A percentile compares a stretch with the other conserved stretches of the same genome.
phyloP scores from a whole-genome alignment of 2,888 invertebrate species.

The Leptopilina drosophilae region DNA sequence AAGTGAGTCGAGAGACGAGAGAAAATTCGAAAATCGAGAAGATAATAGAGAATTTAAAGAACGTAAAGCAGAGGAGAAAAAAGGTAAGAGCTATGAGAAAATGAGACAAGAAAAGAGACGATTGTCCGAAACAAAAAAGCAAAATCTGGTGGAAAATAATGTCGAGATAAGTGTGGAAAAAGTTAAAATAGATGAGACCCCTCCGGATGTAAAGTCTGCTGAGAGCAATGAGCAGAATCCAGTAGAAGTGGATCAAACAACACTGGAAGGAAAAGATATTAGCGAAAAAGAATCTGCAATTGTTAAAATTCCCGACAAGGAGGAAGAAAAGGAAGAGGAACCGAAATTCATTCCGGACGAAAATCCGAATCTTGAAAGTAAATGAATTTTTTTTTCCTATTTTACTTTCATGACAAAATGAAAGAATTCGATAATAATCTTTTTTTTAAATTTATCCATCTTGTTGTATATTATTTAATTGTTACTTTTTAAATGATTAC shows the following conservation, averaged over 20 bases:
- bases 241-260: constrained; percentile 15
- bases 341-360: constrained; percentile 1
- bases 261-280: background rate
- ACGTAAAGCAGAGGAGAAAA: constrained; percentile 74
- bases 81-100: constrained; percentile 76
- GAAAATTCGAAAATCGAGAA: constrained; percentile 70
- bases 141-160: constrained; percentile 57
- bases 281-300: constrained; percentile 26
- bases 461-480: too few species aligned
- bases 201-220: background rate
- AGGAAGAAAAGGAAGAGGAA: constrained; percentile 27
- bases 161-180: constrained; percentile 59
- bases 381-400: background rate
- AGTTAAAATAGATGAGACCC: constrained; percentile 58
- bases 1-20: constrained; percentile 75
- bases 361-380: constrained; percentile 7
- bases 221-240: constrained; percentile 12
- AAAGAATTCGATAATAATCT: too few species aligned
- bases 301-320: constrained; percentile 65
- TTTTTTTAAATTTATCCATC: too few species aligned
- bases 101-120: constrained; percentile 74
- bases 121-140: constrained; percentile 70
- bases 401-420: background rate
- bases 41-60: constrained; percentile 62
- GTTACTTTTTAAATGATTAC: too few species aligned